Percentiles rank a stretch among this genome's conserved stretches.
Conservation (phyloP, 2,888 invertebrate genomes). For the Eledona agricola region DNA sequence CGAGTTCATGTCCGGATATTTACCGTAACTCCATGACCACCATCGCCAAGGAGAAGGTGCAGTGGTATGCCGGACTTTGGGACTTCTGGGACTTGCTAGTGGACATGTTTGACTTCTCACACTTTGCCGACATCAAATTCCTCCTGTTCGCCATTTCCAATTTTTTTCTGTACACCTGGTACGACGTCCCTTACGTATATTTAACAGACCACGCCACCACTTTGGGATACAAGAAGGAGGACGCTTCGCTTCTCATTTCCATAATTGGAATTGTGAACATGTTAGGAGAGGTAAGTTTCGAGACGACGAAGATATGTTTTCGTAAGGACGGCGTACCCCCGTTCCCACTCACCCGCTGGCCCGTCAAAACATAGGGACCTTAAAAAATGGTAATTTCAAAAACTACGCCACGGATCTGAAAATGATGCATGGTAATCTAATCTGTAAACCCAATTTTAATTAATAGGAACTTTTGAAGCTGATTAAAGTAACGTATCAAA, state of each 20-base stretch:
- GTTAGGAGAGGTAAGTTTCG: constrained; percentile 78
- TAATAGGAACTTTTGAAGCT: too few relatives aligned
- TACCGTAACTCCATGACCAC: constrained; percentile 87
- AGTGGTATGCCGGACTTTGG: constrained; percentile 78
- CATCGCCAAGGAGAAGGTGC: constrained; percentile 80
- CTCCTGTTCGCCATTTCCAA: constrained; percentile 86
- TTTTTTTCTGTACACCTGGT: constrained; percentile 90
- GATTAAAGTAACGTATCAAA: neutral
- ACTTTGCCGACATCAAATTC: constrained; percentile 78
- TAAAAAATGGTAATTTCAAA: too few relatives aligned
- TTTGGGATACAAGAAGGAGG: constrained; percentile 75
- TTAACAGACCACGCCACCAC: constrained; percentile 79
- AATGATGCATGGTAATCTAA: too few relatives aligned
- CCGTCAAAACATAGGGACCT: too few relatives aligned
- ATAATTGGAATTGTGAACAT: constrained; percentile 89
- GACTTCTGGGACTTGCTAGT: constrained; percentile 80
- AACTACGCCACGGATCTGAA: too few relatives aligned
- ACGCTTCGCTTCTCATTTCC: constrained; percentile 83
- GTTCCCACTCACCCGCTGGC: too few relatives aligned
- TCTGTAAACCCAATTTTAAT: too few relatives aligned
- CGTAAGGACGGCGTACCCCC: neutral
- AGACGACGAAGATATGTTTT: neutral
- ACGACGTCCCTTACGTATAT: constrained; percentile 93
- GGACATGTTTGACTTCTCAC: constrained; percentile 83
- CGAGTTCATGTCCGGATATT: constrained; percentile 91